Evolutionary conservation across 2,113 vertebrate species (phyloP), one percentile per base, ranked within the genome.

Genomic region (Phalacrocorax aristotelis): DNA sequence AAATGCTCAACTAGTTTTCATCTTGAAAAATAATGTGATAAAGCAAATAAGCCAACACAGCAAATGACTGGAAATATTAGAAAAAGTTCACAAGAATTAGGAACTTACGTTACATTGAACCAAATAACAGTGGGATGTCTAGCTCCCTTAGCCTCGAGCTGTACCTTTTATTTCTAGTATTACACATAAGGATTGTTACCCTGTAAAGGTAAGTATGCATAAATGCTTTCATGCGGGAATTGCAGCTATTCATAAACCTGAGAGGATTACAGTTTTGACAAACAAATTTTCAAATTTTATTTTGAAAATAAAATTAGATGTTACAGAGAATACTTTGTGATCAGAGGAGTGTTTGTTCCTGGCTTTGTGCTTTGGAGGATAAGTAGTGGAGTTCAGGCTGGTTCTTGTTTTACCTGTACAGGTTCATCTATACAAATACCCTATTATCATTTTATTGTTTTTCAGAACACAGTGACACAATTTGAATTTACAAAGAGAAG

Each of bases 101-200:
- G 12, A 84, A 44, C 6, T 61, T 68, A 19, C 3, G 36, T 82
- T 76, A 5, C 18, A 58, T 22, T 40, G 32, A 71, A 68, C 7
- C 19, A 74, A 36, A 21, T 25, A 40, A 44, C 10, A 61, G 10
- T 0, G 0, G 36, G 2, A 1, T 36, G 7, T 38, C n/a, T 15
- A 52, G 3, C 7, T 66, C 21, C 12, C 20, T 36, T 17, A 44
- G 6, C 7, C 49, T 72, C 6, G 1, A 44, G 16, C 11, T 16
- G 5, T 22, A 52, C 2, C 6, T 91, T 90, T 85, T 60, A 34
- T 26, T 36, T 62, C 40, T 58, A 40, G 10, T 42, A 15, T 55
- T 80, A 48, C 4, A 30, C 2, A 18, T 51, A 36, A 19, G 4
- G 9, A 40, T 52, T 18, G 8, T 46, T 77, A 42, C 42, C 36